These are phyloP conservation scores for Chlorodrepanis virens DNA, from an alignment of 2,113 vertebrate genomes.

Conservation along the genomic window DNA sequence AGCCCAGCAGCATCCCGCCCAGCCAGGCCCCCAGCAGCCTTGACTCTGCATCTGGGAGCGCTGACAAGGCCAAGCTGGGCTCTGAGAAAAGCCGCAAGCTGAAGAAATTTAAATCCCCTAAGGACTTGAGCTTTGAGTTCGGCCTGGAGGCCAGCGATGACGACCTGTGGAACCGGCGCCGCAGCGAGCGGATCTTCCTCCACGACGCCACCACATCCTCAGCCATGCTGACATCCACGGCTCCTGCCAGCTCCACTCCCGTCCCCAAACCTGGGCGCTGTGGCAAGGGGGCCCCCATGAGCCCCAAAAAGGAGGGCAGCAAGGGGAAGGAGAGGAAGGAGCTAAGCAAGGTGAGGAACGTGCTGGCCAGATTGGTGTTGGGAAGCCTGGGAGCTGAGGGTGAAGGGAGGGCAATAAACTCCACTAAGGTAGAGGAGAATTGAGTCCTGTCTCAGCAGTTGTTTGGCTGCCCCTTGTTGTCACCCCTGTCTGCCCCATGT, in stretches of 20 bases:
- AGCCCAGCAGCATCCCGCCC: slow-evolving; percentile 67
- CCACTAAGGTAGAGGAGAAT: not conserved
- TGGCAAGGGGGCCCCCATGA: slow-evolving; percentile 73
- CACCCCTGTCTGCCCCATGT: not conserved
- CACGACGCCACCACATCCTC: slow-evolving; percentile 81
- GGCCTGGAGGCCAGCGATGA: slow-evolving; percentile 86
- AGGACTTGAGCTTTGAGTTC: slow-evolving; percentile 85
- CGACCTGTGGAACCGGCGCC: slow-evolving; percentile 88
- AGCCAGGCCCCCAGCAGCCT: slow-evolving; percentile 42
- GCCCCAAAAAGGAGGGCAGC: slow-evolving; percentile 77
- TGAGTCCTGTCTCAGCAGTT: not conserved
- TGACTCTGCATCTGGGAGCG: slow-evolving; percentile 50
- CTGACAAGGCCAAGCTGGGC: slow-evolving; percentile 76
- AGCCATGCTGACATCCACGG: slow-evolving; percentile 4
- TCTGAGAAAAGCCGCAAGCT: slow-evolving; percentile 79
- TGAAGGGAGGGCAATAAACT: not conserved
- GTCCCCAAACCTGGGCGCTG: slow-evolving; percentile 77
- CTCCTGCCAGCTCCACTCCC: not conserved
- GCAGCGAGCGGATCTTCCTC: slow-evolving; percentile 96
- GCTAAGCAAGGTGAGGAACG: slow-evolving; percentile 70
- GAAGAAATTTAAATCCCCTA: slow-evolving; percentile 80
- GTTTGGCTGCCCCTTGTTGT: not conserved
- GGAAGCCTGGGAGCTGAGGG: not conserved
- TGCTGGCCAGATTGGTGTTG: no score
- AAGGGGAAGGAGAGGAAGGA: slow-evolving; percentile 82